Base-by-base conservation (phyloP, 2,888 invertebrate genomes). In the Aporophyla nigra region DNA sequence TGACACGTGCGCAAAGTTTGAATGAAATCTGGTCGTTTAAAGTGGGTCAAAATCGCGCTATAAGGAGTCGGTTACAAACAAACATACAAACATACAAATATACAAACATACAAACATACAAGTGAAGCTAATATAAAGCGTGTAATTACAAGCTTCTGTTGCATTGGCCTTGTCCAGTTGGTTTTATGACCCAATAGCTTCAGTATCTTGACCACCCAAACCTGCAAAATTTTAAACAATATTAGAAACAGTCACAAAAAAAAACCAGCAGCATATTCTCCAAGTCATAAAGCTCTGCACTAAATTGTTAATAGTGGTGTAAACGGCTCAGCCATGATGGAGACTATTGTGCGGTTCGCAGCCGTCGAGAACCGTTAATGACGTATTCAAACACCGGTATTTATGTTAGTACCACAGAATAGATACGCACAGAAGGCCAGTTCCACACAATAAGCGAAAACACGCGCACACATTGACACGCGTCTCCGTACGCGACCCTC, bases 331-430 rank as follows among this genome's bases (percentile, higher is more conserved):
- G 46, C 67, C 40, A 40, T 56, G 74, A 77, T 80, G 74, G 76
- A 49, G 71, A 69, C 74, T 56, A 80, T 84, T 84, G 88, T 86
- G 69, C 46, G 75, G 84, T 76, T 71, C 72, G 53, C 56, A 74
- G 84, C 76, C 61, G 58, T 70, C 69, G 51, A 56, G 68, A 76
- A 87, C 87, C 85, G 87, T 87, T 87, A 87, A 87, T 88, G 85
- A 80, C 61, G 78, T 86, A 87, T 87, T 88, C 87, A 87, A 85
- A 84, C 74, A 78, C 66, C 51, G 75, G 78, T 85, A 83, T 87
- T 87, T 88, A 86, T 85, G 76, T 74, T 73, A 83, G 61, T 19
- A 24, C 53, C 73, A 67, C 21, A 10, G 49, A 67, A 49, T 62
- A 49, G 2, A 33, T 5, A 0, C 5, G 14, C 14, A 33, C 65